phyloP scores from a whole-genome alignment of 1,140 invertebrate species.

The Papilio dardanus region DNA sequence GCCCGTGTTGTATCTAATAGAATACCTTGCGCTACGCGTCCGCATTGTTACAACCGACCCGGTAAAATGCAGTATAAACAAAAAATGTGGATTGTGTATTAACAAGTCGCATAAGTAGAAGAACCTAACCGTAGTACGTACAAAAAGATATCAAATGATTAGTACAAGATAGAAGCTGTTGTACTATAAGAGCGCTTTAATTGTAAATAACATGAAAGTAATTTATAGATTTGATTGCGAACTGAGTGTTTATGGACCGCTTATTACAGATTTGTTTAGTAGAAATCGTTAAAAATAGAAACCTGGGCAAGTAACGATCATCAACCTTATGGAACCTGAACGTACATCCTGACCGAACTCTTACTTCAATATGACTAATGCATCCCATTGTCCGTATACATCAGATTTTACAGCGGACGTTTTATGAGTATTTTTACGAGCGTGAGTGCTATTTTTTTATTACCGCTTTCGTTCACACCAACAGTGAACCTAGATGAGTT shows the following conservation, averaged over 20 bases:
- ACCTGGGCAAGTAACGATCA: background rate
- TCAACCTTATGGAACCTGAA: conserved; percentile 11
- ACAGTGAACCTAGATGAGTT: conserved; percentile 23
- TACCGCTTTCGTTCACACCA: conserved; percentile 43
- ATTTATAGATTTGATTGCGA: background rate
- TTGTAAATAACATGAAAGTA: too few relatives aligned
- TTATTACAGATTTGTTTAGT: background rate
- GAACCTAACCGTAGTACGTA: background rate
- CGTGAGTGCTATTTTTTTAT: conserved; percentile 46
- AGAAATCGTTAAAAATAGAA: background rate
- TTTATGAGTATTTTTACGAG: conserved; percentile 57
- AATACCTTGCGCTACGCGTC: conserved; percentile 43
- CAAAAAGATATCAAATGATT: background rate
- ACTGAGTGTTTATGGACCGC: background rate
- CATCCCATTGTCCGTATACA: conserved; percentile 40
- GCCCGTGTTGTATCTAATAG: conserved; percentile 40
- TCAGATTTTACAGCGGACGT: conserved; percentile 52
- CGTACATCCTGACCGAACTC: conserved; percentile 14
- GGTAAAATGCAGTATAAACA: conserved; percentile 38
- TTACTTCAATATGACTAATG: conserved; percentile 8
- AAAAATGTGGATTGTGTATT: conserved; percentile 21
- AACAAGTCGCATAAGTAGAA: background rate
- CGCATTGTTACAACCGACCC: conserved; percentile 41
- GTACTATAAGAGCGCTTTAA: background rate
- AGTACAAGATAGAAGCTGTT: background rate